Conservation (phyloP, 1,140 invertebrate genomes). For the Neuroterus valhalla region DNA sequence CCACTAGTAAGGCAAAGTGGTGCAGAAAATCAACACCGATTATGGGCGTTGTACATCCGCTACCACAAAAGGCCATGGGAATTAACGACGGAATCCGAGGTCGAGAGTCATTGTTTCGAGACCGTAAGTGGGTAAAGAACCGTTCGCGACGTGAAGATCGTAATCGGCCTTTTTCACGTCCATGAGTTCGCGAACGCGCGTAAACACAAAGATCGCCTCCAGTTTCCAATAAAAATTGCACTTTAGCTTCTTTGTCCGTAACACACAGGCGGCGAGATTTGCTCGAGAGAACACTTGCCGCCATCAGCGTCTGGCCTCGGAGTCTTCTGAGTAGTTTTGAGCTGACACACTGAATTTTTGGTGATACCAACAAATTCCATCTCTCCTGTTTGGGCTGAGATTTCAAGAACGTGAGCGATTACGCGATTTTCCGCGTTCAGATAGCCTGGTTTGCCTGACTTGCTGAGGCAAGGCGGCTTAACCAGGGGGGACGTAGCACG, state of each 20-base stretch:
- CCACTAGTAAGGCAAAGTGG: slow-evolving; percentile 57
- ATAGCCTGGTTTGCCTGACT: not conserved
- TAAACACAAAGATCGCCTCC: too few species aligned
- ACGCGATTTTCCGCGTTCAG: not conserved
- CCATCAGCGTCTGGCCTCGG: slow-evolving; percentile 44
- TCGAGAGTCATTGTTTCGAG: slow-evolving; percentile 34
- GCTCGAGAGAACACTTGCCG: slow-evolving; percentile 41
- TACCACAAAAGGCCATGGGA: slow-evolving; percentile 41
- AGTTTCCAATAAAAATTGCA: too few species aligned
- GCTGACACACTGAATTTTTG: slow-evolving; percentile 31
- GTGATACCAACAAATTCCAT: slow-evolving; percentile 39
- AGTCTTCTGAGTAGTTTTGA: slow-evolving; percentile 35
- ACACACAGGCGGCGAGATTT: slow-evolving; percentile 15
- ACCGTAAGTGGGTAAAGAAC: slow-evolving; percentile 51
- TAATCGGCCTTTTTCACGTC: too few species aligned
- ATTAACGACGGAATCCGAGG: slow-evolving; percentile 44
- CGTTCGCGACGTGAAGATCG: slow-evolving; percentile 45
- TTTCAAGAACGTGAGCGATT: slow-evolving; percentile 1
- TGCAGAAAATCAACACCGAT: slow-evolving; percentile 53
- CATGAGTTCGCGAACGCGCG: too few species aligned
- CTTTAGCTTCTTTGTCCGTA: too few species aligned
- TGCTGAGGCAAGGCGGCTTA: slow-evolving; percentile 28
- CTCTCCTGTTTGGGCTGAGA: not conserved
- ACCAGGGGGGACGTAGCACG: slow-evolving; percentile 45
- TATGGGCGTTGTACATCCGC: slow-evolving; percentile 39